Evolutionary conservation across 2,113 vertebrate species (phyloP), one percentile per base, ranked within the genome.

Genomic region (Suncus etruscus): DNA sequence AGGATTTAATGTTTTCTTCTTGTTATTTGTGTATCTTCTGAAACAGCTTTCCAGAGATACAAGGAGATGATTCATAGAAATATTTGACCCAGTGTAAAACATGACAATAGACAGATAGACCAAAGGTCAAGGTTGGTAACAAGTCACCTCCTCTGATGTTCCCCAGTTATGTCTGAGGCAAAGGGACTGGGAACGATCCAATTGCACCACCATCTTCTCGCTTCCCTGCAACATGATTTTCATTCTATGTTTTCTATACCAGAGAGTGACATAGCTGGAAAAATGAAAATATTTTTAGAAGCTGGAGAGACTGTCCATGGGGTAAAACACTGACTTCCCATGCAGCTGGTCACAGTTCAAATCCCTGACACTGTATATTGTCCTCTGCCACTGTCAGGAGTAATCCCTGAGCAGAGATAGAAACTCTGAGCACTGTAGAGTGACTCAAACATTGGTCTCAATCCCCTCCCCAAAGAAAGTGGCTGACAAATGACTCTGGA

Each of bases 241-340:
- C 72, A 22, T 2, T 74, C 63, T 32, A 0, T 51, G 68, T 31
- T 83, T 69, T 22, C 54, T 22, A 39, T 65, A 74, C 3, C 1
- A 1, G 1, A 66, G 1, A 58, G 32, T 3, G 31, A 63, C 63
- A 9, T 73, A 86, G 16, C 66, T 72, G 2, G 66, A 27, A n/a
- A 9, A 81, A 3, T n/a, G n/a, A 89, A 84, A 88, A 76, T 51
- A 90, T 70, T 27, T 85, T 81, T 31, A 86, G 58, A 20, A 20
- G 58, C 18, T 61, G 58, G 18, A 61, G 54, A 58, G 58, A 61
- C 58, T 61, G 58, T 15, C 7, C 58, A 61, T 61, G 58, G 58
- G 58, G 3, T 61, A 61, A 61, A 20, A 20, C 58, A 61, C 58
- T 61, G 2, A 61, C 58, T 20, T 61, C 20, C 22, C 58, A 61